These are phyloP conservation scores for Alouatta palliata DNA, from an alignment of 2,113 vertebrate species.

Conservation along the genomic window DNA sequence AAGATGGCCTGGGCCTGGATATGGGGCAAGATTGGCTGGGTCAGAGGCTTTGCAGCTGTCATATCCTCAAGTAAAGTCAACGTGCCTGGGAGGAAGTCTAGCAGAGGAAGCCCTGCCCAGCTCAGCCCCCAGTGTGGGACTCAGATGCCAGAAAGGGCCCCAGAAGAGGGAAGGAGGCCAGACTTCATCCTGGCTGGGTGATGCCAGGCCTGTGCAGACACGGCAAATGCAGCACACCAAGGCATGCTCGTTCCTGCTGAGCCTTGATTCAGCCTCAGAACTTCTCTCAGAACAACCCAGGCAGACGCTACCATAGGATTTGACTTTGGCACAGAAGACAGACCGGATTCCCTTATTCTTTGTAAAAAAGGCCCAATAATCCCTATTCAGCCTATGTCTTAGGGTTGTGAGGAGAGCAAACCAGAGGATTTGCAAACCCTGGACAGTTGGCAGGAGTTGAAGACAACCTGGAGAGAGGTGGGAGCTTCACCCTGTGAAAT, in stretches of 20 bases:
- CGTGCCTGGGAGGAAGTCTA: not conserved
- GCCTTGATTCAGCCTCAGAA: not conserved
- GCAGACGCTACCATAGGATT: not conserved
- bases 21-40: rapidly evolving
- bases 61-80: not conserved
- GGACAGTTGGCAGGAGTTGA: not conserved
- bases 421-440: not conserved
- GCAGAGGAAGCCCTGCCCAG: not conserved
- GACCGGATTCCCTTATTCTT: not conserved
- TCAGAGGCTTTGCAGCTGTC: not conserved
- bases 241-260: not conserved
- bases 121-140: not conserved
- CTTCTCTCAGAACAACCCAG: not conserved
- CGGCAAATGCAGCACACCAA: not conserved
- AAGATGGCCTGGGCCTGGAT: not conserved
- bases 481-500: not conserved
- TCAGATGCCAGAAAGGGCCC: not conserved
- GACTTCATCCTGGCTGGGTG: not conserved
- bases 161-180: not conserved
- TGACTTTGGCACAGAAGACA: not conserved
- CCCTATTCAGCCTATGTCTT: not conserved
- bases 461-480: not conserved
- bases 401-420: not conserved
- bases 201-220: not conserved
- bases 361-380: not conserved